Conservation (phyloP, 2,888 invertebrate species). For the Trachelus iudaicus region DNA sequence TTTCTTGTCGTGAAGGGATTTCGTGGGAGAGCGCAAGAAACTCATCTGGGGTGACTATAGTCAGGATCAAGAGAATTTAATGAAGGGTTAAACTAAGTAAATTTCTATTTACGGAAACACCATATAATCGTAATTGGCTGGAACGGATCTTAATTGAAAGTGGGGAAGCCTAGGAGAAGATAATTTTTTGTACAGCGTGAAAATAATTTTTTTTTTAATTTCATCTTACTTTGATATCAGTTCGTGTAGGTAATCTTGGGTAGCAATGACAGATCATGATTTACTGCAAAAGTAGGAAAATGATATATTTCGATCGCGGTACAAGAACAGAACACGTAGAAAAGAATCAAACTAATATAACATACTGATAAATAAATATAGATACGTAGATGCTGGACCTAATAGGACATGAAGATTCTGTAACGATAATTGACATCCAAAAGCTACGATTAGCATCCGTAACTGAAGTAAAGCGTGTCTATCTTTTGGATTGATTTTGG, state of each 20-base stretch:
- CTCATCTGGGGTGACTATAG: background rate
- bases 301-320: conserved; percentile 30
- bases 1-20: background rate
- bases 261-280: background rate
- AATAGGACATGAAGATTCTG: background rate
- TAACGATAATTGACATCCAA: background rate
- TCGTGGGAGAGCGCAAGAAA: background rate
- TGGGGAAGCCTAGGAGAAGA: background rate
- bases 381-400: background rate
- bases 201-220: background rate
- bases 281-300: conserved; percentile 36
- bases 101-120: background rate
- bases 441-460: conserved; percentile 13
- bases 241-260: background rate
- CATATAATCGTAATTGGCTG: background rate
- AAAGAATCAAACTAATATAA: background rate
- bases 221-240: background rate
- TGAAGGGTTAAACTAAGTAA: background rate
- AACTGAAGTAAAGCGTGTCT: background rate
- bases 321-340: background rate
- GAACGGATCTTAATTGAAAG: background rate
- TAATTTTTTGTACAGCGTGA: background rate
- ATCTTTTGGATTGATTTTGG: background rate
- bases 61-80: background rate
- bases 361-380: conserved; percentile 10